A percentile compares a stretch with the other conserved stretches of the same genome.
Conservation (phyloP, 2,888 invertebrate species). For the Ceraclea dissimilis region DNA sequence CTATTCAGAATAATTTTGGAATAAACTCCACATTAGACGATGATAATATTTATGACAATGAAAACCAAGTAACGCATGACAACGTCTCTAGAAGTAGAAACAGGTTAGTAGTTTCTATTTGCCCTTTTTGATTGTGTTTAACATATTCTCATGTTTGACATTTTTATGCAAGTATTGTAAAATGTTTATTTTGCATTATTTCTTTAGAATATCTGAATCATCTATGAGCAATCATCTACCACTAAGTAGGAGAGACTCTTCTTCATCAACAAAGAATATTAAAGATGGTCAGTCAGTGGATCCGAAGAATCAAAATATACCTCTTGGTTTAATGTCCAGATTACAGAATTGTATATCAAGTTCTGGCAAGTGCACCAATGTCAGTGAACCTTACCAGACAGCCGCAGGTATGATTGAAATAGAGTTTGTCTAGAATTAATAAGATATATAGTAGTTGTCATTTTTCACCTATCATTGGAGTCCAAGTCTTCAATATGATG, state of each 20-base stretch:
- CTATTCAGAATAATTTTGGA: slow-evolving; percentile 24
- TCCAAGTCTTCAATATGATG: no score
- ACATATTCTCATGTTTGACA: no score
- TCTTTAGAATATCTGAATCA: slow-evolving; percentile 17
- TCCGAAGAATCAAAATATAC: slow-evolving; percentile 19
- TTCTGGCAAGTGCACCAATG: slow-evolving; percentile 22
- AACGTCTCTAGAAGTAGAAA: slow-evolving; percentile 14
- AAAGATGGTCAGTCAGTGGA: slow-evolving; percentile 9
- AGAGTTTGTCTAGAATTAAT: no score
- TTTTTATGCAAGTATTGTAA: no score
- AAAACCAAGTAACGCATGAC: slow-evolving; percentile 11
- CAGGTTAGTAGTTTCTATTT: slow-evolving; percentile 7
- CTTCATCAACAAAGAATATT: slow-evolving; percentile 13
- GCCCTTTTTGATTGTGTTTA: neutral
- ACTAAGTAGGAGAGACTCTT: slow-evolving; percentile 17
- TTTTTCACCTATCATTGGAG: no score
- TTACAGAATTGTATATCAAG: slow-evolving; percentile 23
- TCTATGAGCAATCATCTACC: slow-evolving; percentile 17
- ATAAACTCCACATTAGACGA: slow-evolving; percentile 19
- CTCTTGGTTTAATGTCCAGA: slow-evolving; percentile 16
- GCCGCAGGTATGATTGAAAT: neutral
- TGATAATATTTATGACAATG: slow-evolving; percentile 17
- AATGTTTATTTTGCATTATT: no score
- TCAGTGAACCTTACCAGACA: slow-evolving; percentile 18
- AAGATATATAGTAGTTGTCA: no score